Evolutionary conservation across 1,140 invertebrate species (phyloP), one percentile per base, ranked within the genome.

Genomic region (Phortica variegata): DNA sequence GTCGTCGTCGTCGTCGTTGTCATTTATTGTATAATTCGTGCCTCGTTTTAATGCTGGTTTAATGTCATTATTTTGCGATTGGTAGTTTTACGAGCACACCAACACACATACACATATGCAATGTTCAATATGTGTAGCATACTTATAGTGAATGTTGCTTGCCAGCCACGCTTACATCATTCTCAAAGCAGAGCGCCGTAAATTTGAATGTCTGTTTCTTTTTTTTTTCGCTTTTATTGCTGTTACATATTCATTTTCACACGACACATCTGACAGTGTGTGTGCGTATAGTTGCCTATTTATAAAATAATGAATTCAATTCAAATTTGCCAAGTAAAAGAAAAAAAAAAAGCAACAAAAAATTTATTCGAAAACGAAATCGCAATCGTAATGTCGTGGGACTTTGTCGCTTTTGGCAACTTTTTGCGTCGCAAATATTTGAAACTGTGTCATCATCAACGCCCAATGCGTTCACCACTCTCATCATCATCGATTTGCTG

Each of bases 11-110:
- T 39, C 34, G 32, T 38, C 42, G 32, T 8, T 34, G 6, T 15
- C 32, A 34, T 6, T 46, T 53, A 50, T 54, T 61, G 44, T 52
- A 36, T 48, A 52, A 44, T 54, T 60, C 18, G 39, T 40, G 56
- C 59, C 49, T 49, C 53, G 59, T 47, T 47, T 53, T 66, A 62
- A 68, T 68, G 60, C 43, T 45, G 57, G 60, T 63, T 68, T 68
- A 68, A 68, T 68, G 60, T 55, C 57, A 63, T 68, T 68, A 58
- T 58, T 55, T 60, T 18, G 46, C 43, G 56, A 61, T 61, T 56
- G 6, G 32, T 34, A 15, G 32, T 49, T 56, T 49, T 49, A 17
- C 48, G 34, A 19, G 12, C 17, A 20, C 15, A n/a, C 21, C 32
- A n/a, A 4, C 33, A 34, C 5, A 34, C 16, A 34, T 34, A 10